These are phyloP conservation scores for Atrina japonica DNA, from an alignment of 2,888 invertebrate genomes.

Conservation along the genomic window DNA sequence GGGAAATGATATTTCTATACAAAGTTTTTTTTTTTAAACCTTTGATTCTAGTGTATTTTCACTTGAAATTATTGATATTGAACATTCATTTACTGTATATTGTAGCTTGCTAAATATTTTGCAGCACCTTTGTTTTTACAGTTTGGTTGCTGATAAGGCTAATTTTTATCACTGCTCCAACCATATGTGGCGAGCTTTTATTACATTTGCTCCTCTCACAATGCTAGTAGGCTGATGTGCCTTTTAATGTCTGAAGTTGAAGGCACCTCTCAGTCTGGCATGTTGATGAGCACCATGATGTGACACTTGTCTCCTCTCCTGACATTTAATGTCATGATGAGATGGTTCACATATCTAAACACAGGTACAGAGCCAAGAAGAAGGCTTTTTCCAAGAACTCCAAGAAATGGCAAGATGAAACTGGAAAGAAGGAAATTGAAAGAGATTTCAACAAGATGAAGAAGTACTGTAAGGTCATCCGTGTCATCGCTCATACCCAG, in stretches of 20 bases:
- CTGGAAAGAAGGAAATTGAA: conserved; percentile 97
- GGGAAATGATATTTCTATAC: too few relatives aligned
- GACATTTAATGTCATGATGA: conserved; percentile 50
- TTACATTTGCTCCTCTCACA: conserved; percentile 47
- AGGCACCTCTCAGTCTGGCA: too few relatives aligned
- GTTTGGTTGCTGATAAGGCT: background rate
- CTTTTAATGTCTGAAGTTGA: too few relatives aligned
- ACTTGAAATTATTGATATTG: too few relatives aligned
- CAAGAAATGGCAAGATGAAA: conserved; percentile 99
- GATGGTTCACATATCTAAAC: conserved; percentile 40
- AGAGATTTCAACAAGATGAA: conserved; percentile 98
- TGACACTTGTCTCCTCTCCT: conserved; percentile 45
- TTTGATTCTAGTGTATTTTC: too few relatives aligned
- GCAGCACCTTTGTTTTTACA: background rate
- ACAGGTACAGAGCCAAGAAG: conserved; percentile 99
- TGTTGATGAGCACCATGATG: conserved; percentile 18
- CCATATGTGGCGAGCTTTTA: conserved; percentile 29
- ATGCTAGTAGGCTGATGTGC: conserved; percentile 8
- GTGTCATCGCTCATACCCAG: conserved; percentile 99
- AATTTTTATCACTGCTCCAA: conserved; percentile 20
- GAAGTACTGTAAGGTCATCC: conserved; percentile 98
- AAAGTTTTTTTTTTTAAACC: too few relatives aligned
- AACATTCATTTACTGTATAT: too few relatives aligned
- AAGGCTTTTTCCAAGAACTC: conserved; percentile 99
- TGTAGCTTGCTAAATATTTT: too few relatives aligned